Evolutionary conservation across 2,797 vertebrate species (phyloP), one percentile per base, ranked within the genome.

Genomic region (Arrhamphus sclerolepis): DNA sequence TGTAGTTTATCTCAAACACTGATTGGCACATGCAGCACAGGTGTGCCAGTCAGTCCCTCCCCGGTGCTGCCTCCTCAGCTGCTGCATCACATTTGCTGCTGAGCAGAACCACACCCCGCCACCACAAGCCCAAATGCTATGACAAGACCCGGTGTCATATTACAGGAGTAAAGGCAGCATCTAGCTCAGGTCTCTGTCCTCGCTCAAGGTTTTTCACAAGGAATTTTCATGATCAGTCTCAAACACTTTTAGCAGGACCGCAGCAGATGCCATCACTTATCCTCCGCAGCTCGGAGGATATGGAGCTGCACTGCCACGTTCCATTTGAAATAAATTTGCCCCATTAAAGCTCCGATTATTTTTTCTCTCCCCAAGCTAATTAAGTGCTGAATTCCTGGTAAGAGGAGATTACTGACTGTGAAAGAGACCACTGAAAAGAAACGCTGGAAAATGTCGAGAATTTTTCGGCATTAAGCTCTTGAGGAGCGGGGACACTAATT

Each of bases 301-400:
- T 4, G 34, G 14, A 38, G 34, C 34, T 1, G n/a, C 34, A 14
- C 34, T 14, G 34, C 34, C 34, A 38, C 13, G 34, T 38, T 16
- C 34, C 34, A 14, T 38, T 16, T 38, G 11, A 83, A 85, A 85
- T 82, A 69, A 71, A 86, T 87, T 84, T 77, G 58, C 77, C 86
- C 84, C 67, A 87, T 86, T 89, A 77, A 77, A 83, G 44, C 79
- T 82, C 40, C 75, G 87, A 86, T 91, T 87, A 79, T 89, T 90
- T 86, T 80, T 74, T 68, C 21, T 80, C 60, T 55, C 65, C 31
- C 50, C 38, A 60, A 71, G 72, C 75, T 84, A 89, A 91, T 88
- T 86, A 87, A 85, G 84, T 76, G 79, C 77, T 74, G 82, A 80
- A 82, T 88, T 82, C 82, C 72, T 81, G 75, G 78, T 75, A 70